A percentile compares a stretch with the other conserved stretches of the same genome.
Evolutionary conservation across 2,113 vertebrate genomes (phyloP).

Genomic region (Silurus meridionalis): DNA sequence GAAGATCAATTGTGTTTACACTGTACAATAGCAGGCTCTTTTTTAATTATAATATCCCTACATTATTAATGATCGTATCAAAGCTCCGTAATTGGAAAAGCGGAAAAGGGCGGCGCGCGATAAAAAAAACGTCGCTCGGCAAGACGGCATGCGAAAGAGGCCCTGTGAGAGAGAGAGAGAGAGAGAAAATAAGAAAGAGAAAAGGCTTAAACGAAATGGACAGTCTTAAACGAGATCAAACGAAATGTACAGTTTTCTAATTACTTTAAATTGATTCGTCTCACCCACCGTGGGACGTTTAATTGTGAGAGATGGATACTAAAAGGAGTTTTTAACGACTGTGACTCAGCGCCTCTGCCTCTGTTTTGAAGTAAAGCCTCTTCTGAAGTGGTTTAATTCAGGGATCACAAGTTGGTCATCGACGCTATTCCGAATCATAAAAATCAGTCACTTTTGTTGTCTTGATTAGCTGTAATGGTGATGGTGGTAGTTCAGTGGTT

Average conservation of each 20-base stretch:
- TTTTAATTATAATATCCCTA: slow-evolving; percentile 78
- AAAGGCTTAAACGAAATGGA: slow-evolving; percentile 25
- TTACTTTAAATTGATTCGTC: slow-evolving; percentile 49
- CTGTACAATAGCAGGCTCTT: slow-evolving; percentile 68
- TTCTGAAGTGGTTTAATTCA: slow-evolving; percentile 17
- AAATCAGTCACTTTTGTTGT: neutral
- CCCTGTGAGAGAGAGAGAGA: slow-evolving; percentile 39
- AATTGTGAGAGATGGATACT: slow-evolving; percentile 47
- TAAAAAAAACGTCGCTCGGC: slow-evolving; percentile 58
- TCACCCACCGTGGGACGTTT: slow-evolving; percentile 33
- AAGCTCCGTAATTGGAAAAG: slow-evolving; percentile 71
- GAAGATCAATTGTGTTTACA: slow-evolving; percentile 80
- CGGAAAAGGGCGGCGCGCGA: slow-evolving; percentile 69
- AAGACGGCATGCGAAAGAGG: slow-evolving; percentile 44
- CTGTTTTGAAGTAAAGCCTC: slow-evolving; percentile 19
- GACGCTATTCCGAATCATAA: neutral
- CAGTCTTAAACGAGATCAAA: slow-evolving; percentile 57
- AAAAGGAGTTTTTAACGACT: slow-evolving; percentile 44
- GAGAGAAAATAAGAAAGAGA: slow-evolving; percentile 1
- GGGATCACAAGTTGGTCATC: slow-evolving; percentile 30
- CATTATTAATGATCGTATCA: slow-evolving; percentile 78
- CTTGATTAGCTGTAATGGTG: neutral
- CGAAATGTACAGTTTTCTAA: slow-evolving; percentile 47
- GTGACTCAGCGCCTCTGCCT: slow-evolving; percentile 14
- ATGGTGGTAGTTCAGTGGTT: no score